Conservation (phyloP, 2,888 invertebrate species). For the Scaeva pyrastri region DNA sequence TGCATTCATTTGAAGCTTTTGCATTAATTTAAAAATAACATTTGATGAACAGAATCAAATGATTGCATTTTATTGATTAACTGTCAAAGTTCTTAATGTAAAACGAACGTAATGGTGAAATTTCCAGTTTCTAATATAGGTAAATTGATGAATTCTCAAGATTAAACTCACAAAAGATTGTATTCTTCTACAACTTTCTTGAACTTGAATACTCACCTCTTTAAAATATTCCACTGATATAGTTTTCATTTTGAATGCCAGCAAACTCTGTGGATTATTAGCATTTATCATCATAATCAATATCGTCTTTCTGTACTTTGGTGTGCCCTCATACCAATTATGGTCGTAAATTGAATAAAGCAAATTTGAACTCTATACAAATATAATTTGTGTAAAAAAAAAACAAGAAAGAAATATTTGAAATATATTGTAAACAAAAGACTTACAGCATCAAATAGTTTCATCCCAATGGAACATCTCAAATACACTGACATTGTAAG, state of each 20-base stretch:
- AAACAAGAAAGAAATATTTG: background rate
- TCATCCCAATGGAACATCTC: conserved; percentile 20
- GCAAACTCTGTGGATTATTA: background rate
- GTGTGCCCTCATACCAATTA: conserved; percentile 52
- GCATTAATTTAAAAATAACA: too few species aligned
- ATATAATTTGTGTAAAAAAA: background rate
- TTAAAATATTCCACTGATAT: conserved; percentile 14
- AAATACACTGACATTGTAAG: background rate
- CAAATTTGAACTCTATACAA: conserved; percentile 23
- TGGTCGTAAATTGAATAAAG: conserved; percentile 39
- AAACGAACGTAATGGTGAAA: too few species aligned
- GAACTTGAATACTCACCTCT: background rate
- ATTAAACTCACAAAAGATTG: too few species aligned
- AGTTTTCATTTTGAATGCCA: background rate
- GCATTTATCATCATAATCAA: conserved; percentile 36
- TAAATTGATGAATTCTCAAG: too few species aligned
- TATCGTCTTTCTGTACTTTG: conserved; percentile 37
- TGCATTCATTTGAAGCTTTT: too few species aligned
- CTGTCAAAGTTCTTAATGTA: too few species aligned
- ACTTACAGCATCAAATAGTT: conserved; percentile 41
- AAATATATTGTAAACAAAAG: too few species aligned
- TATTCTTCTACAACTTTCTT: background rate
- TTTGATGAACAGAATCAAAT: too few species aligned
- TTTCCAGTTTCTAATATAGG: too few species aligned
- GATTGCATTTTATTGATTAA: too few species aligned